phyloP scores from a whole-genome alignment of 1,140 invertebrate species.

The Listronotus oregonensis region DNA sequence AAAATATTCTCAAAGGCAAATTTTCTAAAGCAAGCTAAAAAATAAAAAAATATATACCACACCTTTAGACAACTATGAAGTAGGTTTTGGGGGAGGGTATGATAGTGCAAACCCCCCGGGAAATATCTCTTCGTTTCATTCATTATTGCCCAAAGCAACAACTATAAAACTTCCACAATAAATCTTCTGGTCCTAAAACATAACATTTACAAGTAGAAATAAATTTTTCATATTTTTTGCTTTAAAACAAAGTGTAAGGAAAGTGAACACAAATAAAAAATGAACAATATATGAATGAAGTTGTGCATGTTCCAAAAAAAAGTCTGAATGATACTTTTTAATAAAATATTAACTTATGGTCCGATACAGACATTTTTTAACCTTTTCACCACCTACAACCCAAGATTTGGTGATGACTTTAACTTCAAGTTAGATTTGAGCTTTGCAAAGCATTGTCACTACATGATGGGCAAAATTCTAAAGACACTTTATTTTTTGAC shows the following conservation, averaged over 20 bases:
- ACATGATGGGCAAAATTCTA: constrained; percentile 62
- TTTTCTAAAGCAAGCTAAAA: constrained; percentile 7
- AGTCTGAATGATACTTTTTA: too few relatives aligned
- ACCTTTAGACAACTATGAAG: constrained; percentile 31
- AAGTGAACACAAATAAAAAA: background rate
- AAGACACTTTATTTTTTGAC: constrained; percentile 59
- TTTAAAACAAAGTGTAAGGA: too few relatives aligned
- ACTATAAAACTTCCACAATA: constrained; percentile 23
- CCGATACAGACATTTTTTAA: constrained; percentile 6
- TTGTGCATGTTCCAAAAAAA: background rate
- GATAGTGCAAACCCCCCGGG: constrained; percentile 10
- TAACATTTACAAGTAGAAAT: constrained; percentile 3
- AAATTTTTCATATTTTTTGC: background rate
- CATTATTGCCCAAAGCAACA: background rate
- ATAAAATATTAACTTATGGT: background rate
- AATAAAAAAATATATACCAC: constrained; percentile 29
- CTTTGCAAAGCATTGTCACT: constrained; percentile 49
- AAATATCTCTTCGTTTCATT: constrained; percentile 24
- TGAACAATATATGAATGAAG: background rate
- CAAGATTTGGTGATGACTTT: background rate
- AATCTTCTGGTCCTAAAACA: constrained; percentile 13
- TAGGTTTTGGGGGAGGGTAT: constrained; percentile 22
- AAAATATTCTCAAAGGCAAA: constrained; percentile 16
- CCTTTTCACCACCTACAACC: background rate
- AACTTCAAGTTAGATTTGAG: constrained; percentile 33